phyloP scores from a whole-genome alignment of 2,797 vertebrate species.

The Phrynocephalus vlangalii region DNA sequence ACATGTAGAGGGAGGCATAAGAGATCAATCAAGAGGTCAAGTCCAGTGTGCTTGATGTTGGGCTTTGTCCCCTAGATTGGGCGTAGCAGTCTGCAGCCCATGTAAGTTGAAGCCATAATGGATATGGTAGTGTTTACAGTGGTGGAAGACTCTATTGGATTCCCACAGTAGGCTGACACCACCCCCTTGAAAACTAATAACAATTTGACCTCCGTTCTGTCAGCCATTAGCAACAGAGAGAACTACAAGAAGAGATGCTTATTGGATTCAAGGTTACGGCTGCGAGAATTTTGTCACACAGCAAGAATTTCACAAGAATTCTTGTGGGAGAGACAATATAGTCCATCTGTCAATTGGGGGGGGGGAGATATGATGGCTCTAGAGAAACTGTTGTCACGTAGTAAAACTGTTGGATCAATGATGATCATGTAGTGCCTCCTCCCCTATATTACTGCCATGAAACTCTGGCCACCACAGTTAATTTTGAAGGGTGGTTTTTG shows the following conservation, averaged over 20 bases:
- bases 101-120: no score
- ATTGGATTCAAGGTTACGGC: neutral
- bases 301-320: neutral
- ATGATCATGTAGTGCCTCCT: neutral
- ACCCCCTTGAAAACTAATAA: rapidly evolving
- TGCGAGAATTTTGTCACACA: slow-evolving; percentile 10
- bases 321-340: slow-evolving; percentile 8
- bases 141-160: no score
- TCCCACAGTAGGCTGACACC: no score
- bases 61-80: neutral
- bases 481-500: neutral
- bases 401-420: slow-evolving; percentile 13
- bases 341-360: slow-evolving; percentile 12
- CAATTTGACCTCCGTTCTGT: neutral
- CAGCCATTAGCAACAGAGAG: slow-evolving; percentile 19
- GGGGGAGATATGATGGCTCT: neutral
- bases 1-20: no score
- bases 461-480: neutral
- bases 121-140: no score
- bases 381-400: neutral
- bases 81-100: no score
- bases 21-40: neutral
- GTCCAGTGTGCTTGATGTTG: neutral
- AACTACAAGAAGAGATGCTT: neutral
- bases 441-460: neutral